These are phyloP conservation scores for Drosophila micromelanica DNA, from an alignment of 1,140 invertebrate species.

Conservation along the genomic window DNA sequence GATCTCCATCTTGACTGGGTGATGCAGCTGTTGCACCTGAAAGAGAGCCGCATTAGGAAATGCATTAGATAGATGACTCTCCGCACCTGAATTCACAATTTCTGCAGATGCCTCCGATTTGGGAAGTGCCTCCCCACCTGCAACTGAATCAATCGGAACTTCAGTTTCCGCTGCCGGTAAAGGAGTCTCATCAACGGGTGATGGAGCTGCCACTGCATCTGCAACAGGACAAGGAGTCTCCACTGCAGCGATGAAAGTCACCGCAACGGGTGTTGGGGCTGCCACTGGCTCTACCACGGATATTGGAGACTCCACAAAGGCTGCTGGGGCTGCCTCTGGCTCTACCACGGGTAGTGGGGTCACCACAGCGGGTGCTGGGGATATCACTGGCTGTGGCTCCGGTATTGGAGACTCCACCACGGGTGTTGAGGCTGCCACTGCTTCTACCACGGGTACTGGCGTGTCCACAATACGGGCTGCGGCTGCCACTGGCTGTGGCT, in stretches of 20 bases:
- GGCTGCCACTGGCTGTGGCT: neutral
- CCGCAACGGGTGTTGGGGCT: neutral
- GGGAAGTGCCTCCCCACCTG: neutral
- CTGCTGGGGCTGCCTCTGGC: too few species aligned
- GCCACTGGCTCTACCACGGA: too few species aligned
- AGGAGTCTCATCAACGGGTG: too few species aligned
- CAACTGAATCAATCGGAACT: too few species aligned
- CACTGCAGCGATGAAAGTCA: neutral
- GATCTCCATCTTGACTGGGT: conserved; percentile 16
- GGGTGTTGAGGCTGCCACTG: too few species aligned
- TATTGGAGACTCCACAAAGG: neutral
- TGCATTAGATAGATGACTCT: neutral
- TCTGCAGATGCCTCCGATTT: neutral
- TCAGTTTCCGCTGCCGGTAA: too few species aligned
- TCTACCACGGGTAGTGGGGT: too few species aligned
- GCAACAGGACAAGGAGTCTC: neutral
- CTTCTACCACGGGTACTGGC: neutral
- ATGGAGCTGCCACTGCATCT: neutral
- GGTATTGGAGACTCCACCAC: neutral
- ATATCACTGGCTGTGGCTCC: neutral
- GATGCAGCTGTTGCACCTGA: neutral
- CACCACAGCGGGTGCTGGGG: too few species aligned
- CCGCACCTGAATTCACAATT: neutral
- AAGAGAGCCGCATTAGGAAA: neutral
- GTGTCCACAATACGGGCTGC: neutral